Conservation (phyloP, 2,888 invertebrate species). For the Norana najaformis region DNA sequence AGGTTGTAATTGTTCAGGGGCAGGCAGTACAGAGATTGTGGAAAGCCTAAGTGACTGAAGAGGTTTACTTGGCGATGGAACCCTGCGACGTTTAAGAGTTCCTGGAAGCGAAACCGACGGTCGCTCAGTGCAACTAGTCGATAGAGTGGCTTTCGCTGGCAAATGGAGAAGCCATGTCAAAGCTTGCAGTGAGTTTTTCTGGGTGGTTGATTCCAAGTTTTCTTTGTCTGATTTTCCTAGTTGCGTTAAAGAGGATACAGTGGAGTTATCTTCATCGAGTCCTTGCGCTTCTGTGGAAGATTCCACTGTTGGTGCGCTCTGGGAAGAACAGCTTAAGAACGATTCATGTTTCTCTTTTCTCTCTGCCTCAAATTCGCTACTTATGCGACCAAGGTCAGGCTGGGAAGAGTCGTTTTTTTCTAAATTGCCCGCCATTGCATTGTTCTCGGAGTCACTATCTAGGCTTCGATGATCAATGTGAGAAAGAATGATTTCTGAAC, state of each 20-base stretch:
- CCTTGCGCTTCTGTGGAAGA: background rate
- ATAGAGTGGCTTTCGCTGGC: background rate
- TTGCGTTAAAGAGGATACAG: background rate
- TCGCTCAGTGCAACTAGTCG: background rate
- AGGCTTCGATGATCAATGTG: background rate
- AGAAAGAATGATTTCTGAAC: background rate
- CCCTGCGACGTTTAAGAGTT: background rate
- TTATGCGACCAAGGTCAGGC: background rate
- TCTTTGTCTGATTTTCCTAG: background rate
- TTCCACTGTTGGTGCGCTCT: background rate
- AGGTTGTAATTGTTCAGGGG: background rate
- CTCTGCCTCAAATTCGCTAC: background rate
- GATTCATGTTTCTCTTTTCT: background rate
- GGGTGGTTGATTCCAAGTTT: background rate
- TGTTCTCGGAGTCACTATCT: background rate
- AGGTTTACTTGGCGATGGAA: constrained; percentile 8
- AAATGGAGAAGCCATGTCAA: background rate
- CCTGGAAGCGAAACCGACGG: background rate
- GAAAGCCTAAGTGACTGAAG: background rate
- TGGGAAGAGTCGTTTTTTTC: background rate
- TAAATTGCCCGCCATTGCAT: background rate
- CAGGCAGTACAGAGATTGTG: background rate
- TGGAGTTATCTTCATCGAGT: too few relatives aligned
- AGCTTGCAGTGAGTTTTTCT: background rate
- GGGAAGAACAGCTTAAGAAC: background rate